Evolutionary conservation across 2,797 vertebrate genomes (phyloP), one percentile per base, ranked within the genome.

Genomic region (Leptoclinus maculatus): DNA sequence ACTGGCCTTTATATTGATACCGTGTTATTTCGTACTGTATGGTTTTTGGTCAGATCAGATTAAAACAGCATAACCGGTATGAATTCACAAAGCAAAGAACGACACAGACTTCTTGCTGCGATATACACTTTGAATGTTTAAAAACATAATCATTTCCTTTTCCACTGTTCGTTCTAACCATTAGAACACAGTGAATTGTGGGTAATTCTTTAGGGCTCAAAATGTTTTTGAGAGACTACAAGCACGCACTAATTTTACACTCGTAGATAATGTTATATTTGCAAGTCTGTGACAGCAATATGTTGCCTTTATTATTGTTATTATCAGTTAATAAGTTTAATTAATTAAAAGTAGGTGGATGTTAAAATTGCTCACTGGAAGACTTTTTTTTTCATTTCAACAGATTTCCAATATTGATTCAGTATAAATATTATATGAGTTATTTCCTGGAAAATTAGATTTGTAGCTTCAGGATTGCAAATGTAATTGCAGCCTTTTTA

Each of bases 351-450:
- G 17, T 12, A 10, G 19, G n/a, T 27, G 59, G 14, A 8, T 23
- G 32, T 64, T 3, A 57, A 69, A 69, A 68, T 7, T 11, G 3
- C 63, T 70, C n/a, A 29, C 32, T 7, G 14, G 41, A 66, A 73
- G 49, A 64, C 27, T 63, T 75, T 72, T 19, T 73, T 76, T 49
- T 59, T 60, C 32, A 62, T 75, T 76, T 68, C 19, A 62, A 58
- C 56, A 76, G 17, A 76, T 57, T 78, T 82, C 32, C 75, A 79
- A 70, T 76, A 87, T 85, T 87, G 1, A 79, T 72, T 77, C 29
- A 59, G 39, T 74, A 39, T 83, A 32, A 73, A 84, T 85, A 78
- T 73, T 83, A 13, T 21, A 68, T 36, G 25, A 74, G 66, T 73
- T 76, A 71, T 71, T 68, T 80, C 62, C 16, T 68, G 23, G 8